Conservation (phyloP, 2,888 invertebrate species). For the Unio pictorum region DNA sequence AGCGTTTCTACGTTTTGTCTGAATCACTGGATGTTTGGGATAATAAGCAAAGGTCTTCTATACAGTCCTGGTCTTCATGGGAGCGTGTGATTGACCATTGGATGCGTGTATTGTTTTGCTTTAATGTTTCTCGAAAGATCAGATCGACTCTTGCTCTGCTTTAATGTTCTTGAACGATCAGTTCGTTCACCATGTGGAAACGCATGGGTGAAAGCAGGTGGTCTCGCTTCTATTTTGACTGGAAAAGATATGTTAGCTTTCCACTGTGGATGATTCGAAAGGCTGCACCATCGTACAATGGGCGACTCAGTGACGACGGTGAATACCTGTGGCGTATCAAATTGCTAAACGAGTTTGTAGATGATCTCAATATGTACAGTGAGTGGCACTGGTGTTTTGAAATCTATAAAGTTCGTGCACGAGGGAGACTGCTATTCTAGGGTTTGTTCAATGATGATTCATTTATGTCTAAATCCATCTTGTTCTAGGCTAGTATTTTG, state of each 20-base stretch:
- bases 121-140: neutral
- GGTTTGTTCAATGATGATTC: too few species aligned
- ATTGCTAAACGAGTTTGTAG: conserved; percentile 12
- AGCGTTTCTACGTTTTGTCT: neutral
- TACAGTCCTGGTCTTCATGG: conserved; percentile 15
- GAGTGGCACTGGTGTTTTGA: too few species aligned
- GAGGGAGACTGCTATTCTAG: too few species aligned
- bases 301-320: conserved; percentile 4
- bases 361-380: neutral
- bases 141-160: neutral
- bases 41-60: conserved; percentile 9
- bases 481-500: too few species aligned
- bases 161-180: conserved; percentile 7
- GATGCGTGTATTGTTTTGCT: conserved; percentile 1
- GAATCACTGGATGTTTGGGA: conserved; percentile 9
- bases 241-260: conserved; percentile 11
- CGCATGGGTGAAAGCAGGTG: conserved; percentile 8
- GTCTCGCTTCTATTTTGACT: conserved; percentile 6
- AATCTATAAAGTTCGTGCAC: too few species aligned
- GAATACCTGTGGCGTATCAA: conserved; percentile 11
- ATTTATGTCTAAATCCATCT: too few species aligned
- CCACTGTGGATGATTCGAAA: conserved; percentile 6
- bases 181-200: conserved; percentile 13
- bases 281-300: neutral
- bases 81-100: conserved; percentile 4